Conservation (phyloP, 2,797 vertebrate species). For the Esox masquinongy region DNA sequence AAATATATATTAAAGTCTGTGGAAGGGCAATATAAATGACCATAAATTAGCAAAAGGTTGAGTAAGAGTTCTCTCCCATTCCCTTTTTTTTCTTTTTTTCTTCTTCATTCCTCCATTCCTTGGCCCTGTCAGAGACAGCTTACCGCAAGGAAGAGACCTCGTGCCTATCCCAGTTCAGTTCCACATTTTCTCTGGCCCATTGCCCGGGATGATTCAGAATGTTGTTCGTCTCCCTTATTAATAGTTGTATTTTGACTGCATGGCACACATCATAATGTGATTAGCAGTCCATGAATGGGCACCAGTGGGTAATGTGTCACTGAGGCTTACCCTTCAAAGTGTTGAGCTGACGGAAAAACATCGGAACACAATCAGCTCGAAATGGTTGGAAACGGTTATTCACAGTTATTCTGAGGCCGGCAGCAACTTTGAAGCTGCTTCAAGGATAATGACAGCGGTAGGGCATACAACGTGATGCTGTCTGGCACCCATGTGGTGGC, state of each 20-base stretch:
- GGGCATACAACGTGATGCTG: constrained; percentile 59
- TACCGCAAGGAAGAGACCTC: constrained; percentile 33
- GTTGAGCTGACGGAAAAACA: constrained; percentile 49
- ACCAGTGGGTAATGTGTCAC: constrained; percentile 23
- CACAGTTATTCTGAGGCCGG: constrained; percentile 52
- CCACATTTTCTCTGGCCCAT: constrained; percentile 44
- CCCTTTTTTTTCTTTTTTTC: too few relatives aligned
- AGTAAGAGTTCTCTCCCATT: too few relatives aligned
- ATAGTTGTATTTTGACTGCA: constrained; percentile 38
- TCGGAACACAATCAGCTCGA: constrained; percentile 34
- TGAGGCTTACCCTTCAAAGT: constrained; percentile 20
- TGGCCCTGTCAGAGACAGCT: constrained; percentile 26
- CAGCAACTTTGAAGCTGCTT: constrained; percentile 42
- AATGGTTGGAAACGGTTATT: constrained; percentile 46
- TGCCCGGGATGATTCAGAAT: constrained; percentile 53
- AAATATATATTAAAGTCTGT: too few relatives aligned
- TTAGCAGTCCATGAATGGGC: constrained; percentile 45
- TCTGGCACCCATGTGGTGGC: constrained; percentile 42
- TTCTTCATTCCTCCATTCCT: too few relatives aligned
- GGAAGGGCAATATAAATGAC: too few relatives aligned
- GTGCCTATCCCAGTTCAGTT: constrained; percentile 38
- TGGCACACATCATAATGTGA: constrained; percentile 41
- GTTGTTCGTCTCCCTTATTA: constrained; percentile 11
- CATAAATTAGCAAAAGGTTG: too few relatives aligned
- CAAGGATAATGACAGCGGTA: constrained; percentile 63